These are phyloP conservation scores for Hexactinellida sp. DNA, from an alignment of 37 sponge, comb jelly and placozoan species.

Conservation along the genomic window DNA sequence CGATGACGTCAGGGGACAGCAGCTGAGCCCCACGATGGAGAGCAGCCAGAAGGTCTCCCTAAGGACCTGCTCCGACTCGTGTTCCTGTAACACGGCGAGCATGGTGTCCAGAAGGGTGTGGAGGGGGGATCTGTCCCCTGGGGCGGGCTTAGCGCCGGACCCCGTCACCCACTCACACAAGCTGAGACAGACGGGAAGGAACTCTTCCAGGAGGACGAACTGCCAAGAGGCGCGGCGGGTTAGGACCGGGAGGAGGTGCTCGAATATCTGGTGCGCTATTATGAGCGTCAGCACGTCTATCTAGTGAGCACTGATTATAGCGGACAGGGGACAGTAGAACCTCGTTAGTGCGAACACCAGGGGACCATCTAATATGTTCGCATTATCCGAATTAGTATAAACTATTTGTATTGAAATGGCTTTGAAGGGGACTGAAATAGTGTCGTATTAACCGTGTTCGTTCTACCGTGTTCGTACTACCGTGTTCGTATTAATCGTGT, in stretches of 20 bases:
- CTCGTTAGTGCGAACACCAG: too few species aligned
- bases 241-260: background rate
- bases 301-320: too few species aligned
- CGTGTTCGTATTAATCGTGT: too few species aligned
- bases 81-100: background rate
- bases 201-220: background rate
- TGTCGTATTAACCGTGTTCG: too few species aligned
- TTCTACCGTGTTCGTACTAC: too few species aligned
- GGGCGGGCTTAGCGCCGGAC: background rate
- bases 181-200: background rate
- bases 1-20: background rate
- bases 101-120: slow-evolving; percentile 10
- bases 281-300: slow-evolving; percentile 2
- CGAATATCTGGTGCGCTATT: background rate
- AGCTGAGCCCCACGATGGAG: background rate
- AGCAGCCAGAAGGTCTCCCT: background rate
- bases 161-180: background rate
- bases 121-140: slow-evolving; percentile 1
- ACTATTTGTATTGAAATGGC: too few species aligned
- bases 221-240: background rate
- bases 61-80: background rate
- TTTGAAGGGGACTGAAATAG: too few species aligned
- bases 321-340: too few species aligned
- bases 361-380: too few species aligned
- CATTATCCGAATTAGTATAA: too few species aligned